Base-by-base conservation (phyloP, 2,797 vertebrate species). In the Sarcophilus harrisii region DNA sequence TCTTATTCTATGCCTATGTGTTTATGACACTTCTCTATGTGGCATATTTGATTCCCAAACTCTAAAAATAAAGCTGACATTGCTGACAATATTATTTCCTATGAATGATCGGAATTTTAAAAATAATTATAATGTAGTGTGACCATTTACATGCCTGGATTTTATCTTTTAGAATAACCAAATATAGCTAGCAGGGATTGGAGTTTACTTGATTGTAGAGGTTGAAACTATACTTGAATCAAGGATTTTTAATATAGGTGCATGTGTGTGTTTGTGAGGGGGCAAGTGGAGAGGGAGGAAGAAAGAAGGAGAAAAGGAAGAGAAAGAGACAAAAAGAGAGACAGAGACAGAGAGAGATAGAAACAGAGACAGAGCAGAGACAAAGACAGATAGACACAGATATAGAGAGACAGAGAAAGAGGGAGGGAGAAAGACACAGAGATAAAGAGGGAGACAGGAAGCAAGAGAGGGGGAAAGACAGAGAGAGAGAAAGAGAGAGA, bases 1-100 rank as follows among this genome's bases (percentile, higher is more conserved):
- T 28, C 11, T 24, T 27, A 3, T 58, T 6, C 2, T 11, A 14
- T 49, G 9, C 18, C 3, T 0, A 4, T 13, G 1, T n/a, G 32
- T 58, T 14, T 66, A 38, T 81, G n/a, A 21, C 60, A 55, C 27
- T 89, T 55, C n/a, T 30, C 57, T 91, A 27, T 29, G 5, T 28
- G 4, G 30, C 54, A 49, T 96, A 12, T 3, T 59, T 91, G 38
- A 87, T 45, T 16, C 4, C 49, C 58, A 58, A 58, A n/a, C 8
- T 93, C 1, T 57, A 49, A 58, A 81, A 94, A 57, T 93, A 24
- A 92, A 95, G 57, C 57, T 54, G 66, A 81, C 18, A 58, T 11
- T 45, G 8, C 58, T 94, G 38, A 24, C 91, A 92, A 59, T 11
- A 92, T 93, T 92, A 30, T 2, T 54, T 57, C 38, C 5, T 30